Percentiles rank a stretch among this genome's conserved stretches.
Conservation (phyloP, 2,797 vertebrate species). For the Acrocephalus scirpaceus region DNA sequence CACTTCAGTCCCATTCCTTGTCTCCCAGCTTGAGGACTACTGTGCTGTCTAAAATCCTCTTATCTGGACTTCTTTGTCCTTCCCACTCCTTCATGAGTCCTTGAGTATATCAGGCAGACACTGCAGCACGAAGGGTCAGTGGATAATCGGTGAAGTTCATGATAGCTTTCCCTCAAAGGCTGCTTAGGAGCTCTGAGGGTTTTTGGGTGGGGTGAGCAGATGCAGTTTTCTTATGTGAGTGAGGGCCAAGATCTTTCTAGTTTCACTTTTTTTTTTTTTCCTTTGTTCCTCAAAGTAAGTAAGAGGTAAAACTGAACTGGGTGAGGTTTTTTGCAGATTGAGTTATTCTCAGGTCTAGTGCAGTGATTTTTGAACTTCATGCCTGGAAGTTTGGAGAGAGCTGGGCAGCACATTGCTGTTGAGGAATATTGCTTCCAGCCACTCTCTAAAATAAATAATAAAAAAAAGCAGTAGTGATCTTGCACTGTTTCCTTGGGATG, state of each 20-base stretch:
- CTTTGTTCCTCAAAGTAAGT: background rate
- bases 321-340: background rate
- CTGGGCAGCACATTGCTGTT: background rate
- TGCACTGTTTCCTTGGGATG: background rate
- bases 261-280: background rate
- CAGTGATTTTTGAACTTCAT: background rate
- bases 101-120: background rate
- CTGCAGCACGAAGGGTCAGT: background rate
- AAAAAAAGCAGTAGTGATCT: background rate
- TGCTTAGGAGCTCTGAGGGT: background rate
- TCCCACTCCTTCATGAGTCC: background rate
- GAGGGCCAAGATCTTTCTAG: background rate
- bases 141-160: background rate
- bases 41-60: background rate
- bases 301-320: background rate
- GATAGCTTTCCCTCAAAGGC: background rate
- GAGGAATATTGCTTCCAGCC: background rate
- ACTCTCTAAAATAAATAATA: background rate
- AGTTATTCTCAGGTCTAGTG: background rate
- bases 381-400: background rate
- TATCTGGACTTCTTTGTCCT: background rate
- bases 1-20: background rate
- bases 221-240: background rate
- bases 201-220: background rate
- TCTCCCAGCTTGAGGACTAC: background rate